Conservation (phyloP, 2,113 vertebrate genomes). For the Myiopsitta monachus region DNA sequence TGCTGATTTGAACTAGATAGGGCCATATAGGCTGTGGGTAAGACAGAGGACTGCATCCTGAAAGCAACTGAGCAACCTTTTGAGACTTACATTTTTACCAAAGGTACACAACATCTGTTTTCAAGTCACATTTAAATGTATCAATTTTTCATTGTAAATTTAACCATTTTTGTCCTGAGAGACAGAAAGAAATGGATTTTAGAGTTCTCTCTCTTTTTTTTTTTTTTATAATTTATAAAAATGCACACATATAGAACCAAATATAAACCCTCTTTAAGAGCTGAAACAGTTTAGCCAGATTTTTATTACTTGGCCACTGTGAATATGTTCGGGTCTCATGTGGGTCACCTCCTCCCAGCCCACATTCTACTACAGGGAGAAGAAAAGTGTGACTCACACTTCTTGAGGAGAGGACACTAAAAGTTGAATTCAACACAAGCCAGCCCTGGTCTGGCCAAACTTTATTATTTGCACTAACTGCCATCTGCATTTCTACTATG, state of each 20-base stretch:
- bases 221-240: not conserved
- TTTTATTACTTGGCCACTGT: not conserved
- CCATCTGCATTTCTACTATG: not conserved
- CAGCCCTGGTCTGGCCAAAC: not conserved
- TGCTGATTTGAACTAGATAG: not conserved
- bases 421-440: not conserved
- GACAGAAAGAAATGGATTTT: not conserved
- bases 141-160: not conserved
- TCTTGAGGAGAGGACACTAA: fast-evolving
- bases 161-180: not conserved
- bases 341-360: not conserved
- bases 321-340: not conserved
- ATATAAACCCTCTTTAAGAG: not conserved
- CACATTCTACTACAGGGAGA: not conserved
- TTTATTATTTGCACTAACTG: not conserved
- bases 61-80: not conserved
- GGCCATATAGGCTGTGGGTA: not conserved
- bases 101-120: not conserved
- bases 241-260: not conserved
- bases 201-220: not conserved
- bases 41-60: not conserved
- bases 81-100: not conserved
- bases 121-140: not conserved
- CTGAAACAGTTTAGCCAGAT: not conserved
- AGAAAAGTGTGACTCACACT: fast-evolving